Evolutionary conservation across 1,140 invertebrate species (phyloP), one percentile per base, ranked within the genome.

Genomic region (Drosophila pachea): DNA sequence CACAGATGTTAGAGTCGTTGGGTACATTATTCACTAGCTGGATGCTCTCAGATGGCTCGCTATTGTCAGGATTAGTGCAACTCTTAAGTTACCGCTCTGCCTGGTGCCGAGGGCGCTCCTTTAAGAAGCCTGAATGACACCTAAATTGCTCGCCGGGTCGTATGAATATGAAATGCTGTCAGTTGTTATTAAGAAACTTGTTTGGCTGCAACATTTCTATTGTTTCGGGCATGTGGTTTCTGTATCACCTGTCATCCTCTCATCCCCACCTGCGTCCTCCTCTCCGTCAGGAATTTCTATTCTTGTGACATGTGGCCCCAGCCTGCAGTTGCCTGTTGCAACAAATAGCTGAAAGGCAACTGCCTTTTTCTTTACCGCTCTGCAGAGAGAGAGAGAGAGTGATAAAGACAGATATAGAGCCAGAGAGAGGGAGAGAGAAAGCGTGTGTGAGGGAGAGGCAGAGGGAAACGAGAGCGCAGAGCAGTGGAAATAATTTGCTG

Each of bases 401-500:
- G 3, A 22, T 22, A 22, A 22, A 3, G 22, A 22, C 22, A 22
- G 22, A 22, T 22, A 22, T 22, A 22, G 22, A 22, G 22, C 22
- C 22, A 22, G 22, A 22, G 22, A 22, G 22, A 22, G 22, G 3
- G 22, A 22, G 22, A 22, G 22, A n/a, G n/a, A n/a, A n/a, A n/a
- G n/a, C n/a, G n/a, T n/a, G n/a, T n/a, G n/a, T n/a, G n/a, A n/a
- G n/a, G 22, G 22, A 22, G 22, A 3, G 22, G 22, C 22, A 22
- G 3, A 22, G 22, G 22, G 22, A 22, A 22, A 22, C 22, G 22
- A 22, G 14, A 56, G 35, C 60, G 43, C 53, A 52, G 36, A 62
- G 45, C 61, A 62, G 60, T 67, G 66, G 64, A 69, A 66, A 69
- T 76, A 69, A 73, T 76, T 71, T 61, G 45, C 62, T 61, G 45